Conservation (phyloP, 1,140 invertebrate genomes). For the Theocolax elegans region DNA sequence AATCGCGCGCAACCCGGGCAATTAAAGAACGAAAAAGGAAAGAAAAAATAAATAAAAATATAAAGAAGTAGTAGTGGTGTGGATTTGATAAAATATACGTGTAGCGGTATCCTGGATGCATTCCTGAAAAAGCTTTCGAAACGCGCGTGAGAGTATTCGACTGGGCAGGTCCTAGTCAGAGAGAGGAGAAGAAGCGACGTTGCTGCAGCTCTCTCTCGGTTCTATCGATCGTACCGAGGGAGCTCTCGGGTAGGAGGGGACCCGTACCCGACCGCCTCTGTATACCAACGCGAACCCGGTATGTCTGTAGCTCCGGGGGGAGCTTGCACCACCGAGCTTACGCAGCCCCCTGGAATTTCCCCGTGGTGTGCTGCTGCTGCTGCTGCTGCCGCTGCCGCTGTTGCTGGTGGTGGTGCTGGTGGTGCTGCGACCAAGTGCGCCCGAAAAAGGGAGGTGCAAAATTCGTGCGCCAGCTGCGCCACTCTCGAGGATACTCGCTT, state of each 20-base stretch:
- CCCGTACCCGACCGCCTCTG: conserved; percentile 8
- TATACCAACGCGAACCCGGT: background rate
- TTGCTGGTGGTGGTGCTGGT: background rate
- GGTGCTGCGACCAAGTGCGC: background rate
- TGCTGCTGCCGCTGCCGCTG: background rate
- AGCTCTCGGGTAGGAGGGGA: conserved; percentile 9
- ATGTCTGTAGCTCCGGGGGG: background rate
- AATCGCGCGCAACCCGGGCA: too few species aligned
- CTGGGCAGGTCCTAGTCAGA: background rate
- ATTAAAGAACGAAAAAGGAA: too few species aligned
- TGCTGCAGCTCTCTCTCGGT: too few species aligned
- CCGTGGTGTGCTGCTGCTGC: background rate
- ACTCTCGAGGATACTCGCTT: conserved; percentile 41
- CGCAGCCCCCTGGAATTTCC: conserved; percentile 24
- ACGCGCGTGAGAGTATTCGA: conserved; percentile 3
- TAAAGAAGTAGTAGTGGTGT: too few species aligned
- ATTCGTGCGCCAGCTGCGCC: conserved; percentile 50
- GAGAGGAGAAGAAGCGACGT: background rate
- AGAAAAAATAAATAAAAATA: too few species aligned
- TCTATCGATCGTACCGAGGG: too few species aligned
- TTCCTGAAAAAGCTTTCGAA: background rate
- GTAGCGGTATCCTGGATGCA: background rate
- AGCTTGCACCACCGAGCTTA: conserved; percentile 30
- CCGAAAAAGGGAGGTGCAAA: conserved; percentile 47
- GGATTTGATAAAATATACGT: too few species aligned